phyloP scores from a whole-genome alignment of 2,797 vertebrate species.

The Pantherophis alleghaniensis region DNA sequence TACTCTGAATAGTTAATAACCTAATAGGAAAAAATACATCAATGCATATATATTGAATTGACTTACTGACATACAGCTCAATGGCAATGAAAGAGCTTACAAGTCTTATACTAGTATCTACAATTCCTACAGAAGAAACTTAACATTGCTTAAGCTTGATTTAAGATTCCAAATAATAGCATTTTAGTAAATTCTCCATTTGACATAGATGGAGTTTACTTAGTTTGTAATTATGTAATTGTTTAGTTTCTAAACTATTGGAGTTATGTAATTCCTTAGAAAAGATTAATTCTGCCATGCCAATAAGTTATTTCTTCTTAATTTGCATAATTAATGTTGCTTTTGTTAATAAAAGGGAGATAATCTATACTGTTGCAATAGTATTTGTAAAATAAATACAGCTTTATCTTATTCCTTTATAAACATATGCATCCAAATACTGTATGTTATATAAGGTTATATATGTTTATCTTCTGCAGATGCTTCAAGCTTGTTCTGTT shows the following conservation, averaged over 20 bases:
- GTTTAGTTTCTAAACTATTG: background rate
- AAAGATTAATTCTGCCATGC: background rate
- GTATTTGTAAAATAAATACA: background rate
- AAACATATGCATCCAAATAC: background rate
- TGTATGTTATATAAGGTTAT: constrained; percentile 12
- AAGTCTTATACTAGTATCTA: background rate
- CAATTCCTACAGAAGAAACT: background rate
- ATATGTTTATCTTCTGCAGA: constrained; percentile 70
- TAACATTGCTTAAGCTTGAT: background rate
- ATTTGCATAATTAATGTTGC: background rate
- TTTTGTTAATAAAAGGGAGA: background rate
- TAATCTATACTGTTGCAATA: background rate
- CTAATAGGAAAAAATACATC: background rate
- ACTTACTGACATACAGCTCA: background rate
- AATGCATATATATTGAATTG: background rate
- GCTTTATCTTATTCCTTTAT: constrained; percentile 6
- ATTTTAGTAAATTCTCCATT: background rate
- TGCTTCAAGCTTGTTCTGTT: constrained; percentile 94
- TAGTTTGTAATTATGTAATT: background rate
- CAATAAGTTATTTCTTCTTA: background rate
- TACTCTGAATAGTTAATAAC: background rate
- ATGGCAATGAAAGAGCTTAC: no score
- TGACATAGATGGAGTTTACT: background rate
- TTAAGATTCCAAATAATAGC: background rate
- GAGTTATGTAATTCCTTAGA: background rate